Evolutionary conservation across 2,797 vertebrate genomes (phyloP), one percentile per base, ranked within the genome.

Genomic region (Brachyrhaphis roseni): DNA sequence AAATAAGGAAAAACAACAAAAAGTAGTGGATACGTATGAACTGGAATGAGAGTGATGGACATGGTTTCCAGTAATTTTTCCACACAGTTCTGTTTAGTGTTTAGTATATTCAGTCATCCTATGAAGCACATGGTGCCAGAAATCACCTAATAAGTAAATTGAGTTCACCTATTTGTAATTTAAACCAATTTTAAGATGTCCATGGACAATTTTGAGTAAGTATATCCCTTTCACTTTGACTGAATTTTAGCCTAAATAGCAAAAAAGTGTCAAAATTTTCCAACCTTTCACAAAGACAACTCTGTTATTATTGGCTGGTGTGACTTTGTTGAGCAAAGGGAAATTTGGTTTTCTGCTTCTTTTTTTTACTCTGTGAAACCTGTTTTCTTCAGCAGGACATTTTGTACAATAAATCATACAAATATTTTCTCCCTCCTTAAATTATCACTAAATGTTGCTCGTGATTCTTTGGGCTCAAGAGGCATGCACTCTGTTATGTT

Each of bases 401-500:
- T 26, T 11, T 72, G 23, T 12, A 26, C 13, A 28, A 15, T 71
- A 10, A 72, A 75, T 72, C 39, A 39, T 55, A n/a, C n/a, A 82
- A 79, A 78, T 59, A 73, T 31, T 1, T 36, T 68, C 0, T 82
- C 59, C 46, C 39, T 16, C 55, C n/a, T 43, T 34, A 62, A 87
- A 81, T 72, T 43, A 26, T 83, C 2, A 15, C 13, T 57, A 81
- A 80, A 78, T 80, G 41, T 59, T 79, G 71, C 34, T 75, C 57
- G 34, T 80, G 62, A 86, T 59, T 82, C 26, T 49, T 26, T 13
- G 26, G 8, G 3, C 10, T 78, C 11, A 0, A 66, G 77, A 81
- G 70, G 46, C 66, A 75, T 74, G 51, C 41, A 11, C 41, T 81
- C 79, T 85, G 46, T 81, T 82, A 49, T 86, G 75, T 80, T 72